phyloP scores from a whole-genome alignment of 1,140 invertebrate species.

The Drosophila nebulosa region DNA sequence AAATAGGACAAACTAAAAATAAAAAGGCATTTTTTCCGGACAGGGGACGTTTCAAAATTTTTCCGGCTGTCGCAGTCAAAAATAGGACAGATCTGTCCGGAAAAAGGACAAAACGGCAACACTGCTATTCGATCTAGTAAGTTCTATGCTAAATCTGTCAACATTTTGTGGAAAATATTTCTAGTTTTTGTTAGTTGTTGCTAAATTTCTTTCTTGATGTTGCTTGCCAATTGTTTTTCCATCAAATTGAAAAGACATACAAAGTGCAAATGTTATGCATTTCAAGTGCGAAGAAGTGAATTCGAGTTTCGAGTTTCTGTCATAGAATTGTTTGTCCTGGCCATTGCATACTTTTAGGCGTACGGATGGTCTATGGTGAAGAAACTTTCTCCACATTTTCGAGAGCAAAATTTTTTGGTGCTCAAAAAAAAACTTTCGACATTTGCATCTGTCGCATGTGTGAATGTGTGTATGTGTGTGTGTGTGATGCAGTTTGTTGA shows the following conservation, averaged over 20 bases:
- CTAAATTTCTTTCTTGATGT: not conserved
- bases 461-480: not conserved
- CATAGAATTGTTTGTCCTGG: conserved; percentile 40
- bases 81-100: no score
- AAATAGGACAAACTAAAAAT: no score
- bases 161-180: not conserved
- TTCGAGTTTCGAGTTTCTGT: not conserved
- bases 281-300: conserved; percentile 20
- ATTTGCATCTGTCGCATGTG: conserved; percentile 47
- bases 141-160: not conserved
- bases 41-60: no score
- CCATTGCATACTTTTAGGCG: conserved; percentile 36
- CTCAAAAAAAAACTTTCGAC: conserved; percentile 32
- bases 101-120: no score
- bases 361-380: not conserved
- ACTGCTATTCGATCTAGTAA: no score
- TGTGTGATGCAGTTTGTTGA: not conserved
- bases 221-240: not conserved
- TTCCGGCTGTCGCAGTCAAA: no score
- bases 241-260: not conserved
- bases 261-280: conserved; percentile 27
- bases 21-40: no score
- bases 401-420: conserved; percentile 7
- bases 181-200: not conserved
- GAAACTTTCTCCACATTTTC: conserved; percentile 26